These are phyloP conservation scores for Petrophora chlorosata DNA, from an alignment of 2,888 invertebrate species.

Conservation along the genomic window DNA sequence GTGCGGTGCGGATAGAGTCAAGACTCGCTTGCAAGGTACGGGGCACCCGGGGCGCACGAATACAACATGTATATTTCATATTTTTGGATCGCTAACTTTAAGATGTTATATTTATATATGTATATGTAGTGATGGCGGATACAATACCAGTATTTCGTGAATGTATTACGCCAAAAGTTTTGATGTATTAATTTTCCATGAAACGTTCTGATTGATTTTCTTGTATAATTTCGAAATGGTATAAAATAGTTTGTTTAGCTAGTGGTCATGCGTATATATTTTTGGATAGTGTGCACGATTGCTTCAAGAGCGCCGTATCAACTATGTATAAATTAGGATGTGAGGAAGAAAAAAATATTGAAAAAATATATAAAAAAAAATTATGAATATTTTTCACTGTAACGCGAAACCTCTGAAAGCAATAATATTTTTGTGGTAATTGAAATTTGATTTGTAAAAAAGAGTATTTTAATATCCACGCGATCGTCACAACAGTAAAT, in stretches of 20 bases:
- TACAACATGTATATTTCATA: conserved; percentile 83
- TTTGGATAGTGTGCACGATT: conserved; percentile 79
- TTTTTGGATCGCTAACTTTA: conserved; percentile 84
- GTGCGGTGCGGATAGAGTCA: conserved; percentile 40
- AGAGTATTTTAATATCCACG: conserved; percentile 76
- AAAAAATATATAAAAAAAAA: conserved; percentile 41
- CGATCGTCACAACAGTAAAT: conserved; percentile 69
- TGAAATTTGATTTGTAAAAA: conserved; percentile 63
- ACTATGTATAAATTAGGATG: conserved; percentile 45
- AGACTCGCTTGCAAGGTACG: conserved; percentile 58
- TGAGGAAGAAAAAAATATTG: conserved; percentile 44
- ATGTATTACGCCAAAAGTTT: conserved; percentile 82
- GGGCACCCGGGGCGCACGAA: conserved; percentile 75
- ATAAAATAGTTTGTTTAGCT: conserved; percentile 79
- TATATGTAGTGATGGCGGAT: conserved; percentile 82
- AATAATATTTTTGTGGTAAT: conserved; percentile 81
- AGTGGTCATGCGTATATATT: conserved; percentile 81
- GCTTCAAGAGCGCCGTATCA: conserved; percentile 68
- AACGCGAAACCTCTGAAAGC: conserved; percentile 75
- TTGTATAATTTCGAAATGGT: conserved; percentile 36
- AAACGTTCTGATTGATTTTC: conserved; percentile 66
- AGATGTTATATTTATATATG: conserved; percentile 84
- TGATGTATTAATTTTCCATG: conserved; percentile 82
- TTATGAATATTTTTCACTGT: conserved; percentile 70
- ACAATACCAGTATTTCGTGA: conserved; percentile 79